phyloP scores from a whole-genome alignment of 2,113 vertebrate genomes.

The Pelmatolapia mariae region DNA sequence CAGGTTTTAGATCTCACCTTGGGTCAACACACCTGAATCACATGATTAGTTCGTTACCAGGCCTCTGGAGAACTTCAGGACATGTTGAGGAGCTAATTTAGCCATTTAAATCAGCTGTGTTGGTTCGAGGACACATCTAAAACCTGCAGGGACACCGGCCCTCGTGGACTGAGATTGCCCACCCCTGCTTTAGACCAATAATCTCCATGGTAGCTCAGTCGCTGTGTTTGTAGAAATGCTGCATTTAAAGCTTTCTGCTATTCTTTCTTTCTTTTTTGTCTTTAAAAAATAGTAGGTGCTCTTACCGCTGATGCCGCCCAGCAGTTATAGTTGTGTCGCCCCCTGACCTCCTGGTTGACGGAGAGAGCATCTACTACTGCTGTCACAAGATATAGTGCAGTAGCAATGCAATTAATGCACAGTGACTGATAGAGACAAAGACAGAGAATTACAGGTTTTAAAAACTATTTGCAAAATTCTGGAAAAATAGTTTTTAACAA shows the following conservation, averaged over 20 bases:
- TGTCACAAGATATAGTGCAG: conserved; percentile 82
- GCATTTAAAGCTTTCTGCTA: not conserved
- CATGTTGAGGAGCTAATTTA: too few species aligned
- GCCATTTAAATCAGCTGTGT: too few species aligned
- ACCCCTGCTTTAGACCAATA: not conserved
- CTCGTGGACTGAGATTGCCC: too few species aligned
- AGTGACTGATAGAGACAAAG: conserved; percentile 69
- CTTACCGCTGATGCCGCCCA: conserved; percentile 90
- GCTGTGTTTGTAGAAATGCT: not conserved
- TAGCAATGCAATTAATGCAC: conserved; percentile 82
- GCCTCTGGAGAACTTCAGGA: too few species aligned
- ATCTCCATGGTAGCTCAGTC: not conserved
- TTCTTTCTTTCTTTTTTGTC: not conserved
- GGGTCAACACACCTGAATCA: too few species aligned
- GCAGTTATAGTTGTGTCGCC: conserved; percentile 86
- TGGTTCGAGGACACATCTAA: too few species aligned
- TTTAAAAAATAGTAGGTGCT: not conserved
- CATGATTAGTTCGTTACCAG: too few species aligned
- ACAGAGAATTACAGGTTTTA: not conserved
- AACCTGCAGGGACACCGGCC: too few species aligned
- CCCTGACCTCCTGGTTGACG: conserved; percentile 70
- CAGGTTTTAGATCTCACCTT: too few species aligned
- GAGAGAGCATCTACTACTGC: conserved; percentile 77
- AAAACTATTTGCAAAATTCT: not conserved
- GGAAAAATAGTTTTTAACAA: not conserved